A percentile compares a stretch with the other conserved stretches of the same genome.
These are phyloP conservation scores for Barbus barbus DNA, from an alignment of 2,113 vertebrate genomes.

Conservation along the genomic window DNA sequence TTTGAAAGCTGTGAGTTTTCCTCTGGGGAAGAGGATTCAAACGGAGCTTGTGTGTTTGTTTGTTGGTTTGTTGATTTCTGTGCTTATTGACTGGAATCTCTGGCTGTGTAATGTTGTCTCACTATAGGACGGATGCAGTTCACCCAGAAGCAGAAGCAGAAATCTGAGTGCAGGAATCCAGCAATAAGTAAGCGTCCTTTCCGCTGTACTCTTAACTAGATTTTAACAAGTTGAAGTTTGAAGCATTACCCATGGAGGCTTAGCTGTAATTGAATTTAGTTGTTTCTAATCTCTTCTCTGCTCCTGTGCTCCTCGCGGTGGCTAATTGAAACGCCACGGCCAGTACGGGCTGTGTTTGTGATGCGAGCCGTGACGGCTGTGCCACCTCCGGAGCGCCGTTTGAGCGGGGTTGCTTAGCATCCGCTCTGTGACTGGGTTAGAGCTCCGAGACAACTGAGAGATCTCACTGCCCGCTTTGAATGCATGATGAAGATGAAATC, in stretches of 20 bases:
- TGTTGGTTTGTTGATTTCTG: conserved; percentile 6
- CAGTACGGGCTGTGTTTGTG: conserved; percentile 44
- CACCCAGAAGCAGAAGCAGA: neutral
- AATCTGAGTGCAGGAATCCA: conserved; percentile 12
- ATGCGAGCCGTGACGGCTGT: conserved; percentile 21
- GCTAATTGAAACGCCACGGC: conserved; percentile 69
- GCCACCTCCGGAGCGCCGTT: conserved; percentile 12
- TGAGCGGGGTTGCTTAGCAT: conserved; percentile 33
- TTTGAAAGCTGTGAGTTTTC: neutral
- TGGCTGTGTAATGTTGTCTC: conserved; percentile 9
- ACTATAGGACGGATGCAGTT: neutral
- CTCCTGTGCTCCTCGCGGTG: conserved; percentile 67
- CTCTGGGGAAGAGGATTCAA: conserved; percentile 10
- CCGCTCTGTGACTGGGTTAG: neutral
- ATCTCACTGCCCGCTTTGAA: neutral
- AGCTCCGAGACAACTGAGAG: neutral
- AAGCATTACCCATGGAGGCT: conserved; percentile 76
- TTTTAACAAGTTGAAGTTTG: conserved; percentile 79
- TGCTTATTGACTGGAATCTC: conserved; percentile 3
- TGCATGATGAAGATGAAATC: conserved; percentile 32
- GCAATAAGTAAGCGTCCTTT: conserved; percentile 58
- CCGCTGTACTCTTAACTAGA: conserved; percentile 65
- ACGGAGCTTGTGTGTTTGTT: conserved; percentile 32
- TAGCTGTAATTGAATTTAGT: conserved; percentile 79
- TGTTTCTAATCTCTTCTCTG: conserved; percentile 78